Evolutionary conservation across 1,140 invertebrate species (phyloP), one percentile per base, ranked within the genome.

Genomic region (Bombus fervidus): DNA sequence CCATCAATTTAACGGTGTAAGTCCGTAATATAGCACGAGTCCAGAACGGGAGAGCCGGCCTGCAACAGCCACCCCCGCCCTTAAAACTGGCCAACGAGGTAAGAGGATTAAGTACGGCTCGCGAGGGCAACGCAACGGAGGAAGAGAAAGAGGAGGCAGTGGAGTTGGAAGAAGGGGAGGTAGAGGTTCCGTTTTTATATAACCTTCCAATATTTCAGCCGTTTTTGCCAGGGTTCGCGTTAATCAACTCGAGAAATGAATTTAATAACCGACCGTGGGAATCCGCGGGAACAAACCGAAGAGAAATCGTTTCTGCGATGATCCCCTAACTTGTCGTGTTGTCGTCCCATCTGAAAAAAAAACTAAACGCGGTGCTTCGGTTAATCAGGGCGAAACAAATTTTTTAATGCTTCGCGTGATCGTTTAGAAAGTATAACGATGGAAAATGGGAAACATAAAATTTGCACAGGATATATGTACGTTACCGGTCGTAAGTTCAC

Each of bases 191-290:
- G 75, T 90, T 90, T 90, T 90, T 90, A 87, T 85, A 85, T 80
- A 83, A 90, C 79, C 75, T 83, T 68, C 88, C 88, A 77, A 90
- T 90, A 90, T 90, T 90, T 90, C 81, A 86, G 62, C 68, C 82
- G 89, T 90, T 90, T 87, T 90, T 90, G 82, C 76, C 79, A 72
- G 66, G 18, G 64, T 25, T 64, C 75, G 75, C 89, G 86, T 90
- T 90, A 90, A 90, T 90, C 89, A 90, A 90, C 86, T 79, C 86
- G 86, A 90, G 89, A 87, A 90, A 90, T 90, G 89, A 90, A 90
- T 90, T 90, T 90, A 90, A 90, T 90, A 90, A 87, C 75, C 89
- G 88, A 85, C 86, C 89, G 72, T 75, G 77, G 72, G 59, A 79
- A 83, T 79, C 75, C 81, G 87, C 84, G 53, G 75, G 74, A 75